Evolutionary conservation across 2,888 invertebrate genomes (phyloP), one percentile per base, ranked within the genome.

Genomic region (Pimpla rufipes): DNA sequence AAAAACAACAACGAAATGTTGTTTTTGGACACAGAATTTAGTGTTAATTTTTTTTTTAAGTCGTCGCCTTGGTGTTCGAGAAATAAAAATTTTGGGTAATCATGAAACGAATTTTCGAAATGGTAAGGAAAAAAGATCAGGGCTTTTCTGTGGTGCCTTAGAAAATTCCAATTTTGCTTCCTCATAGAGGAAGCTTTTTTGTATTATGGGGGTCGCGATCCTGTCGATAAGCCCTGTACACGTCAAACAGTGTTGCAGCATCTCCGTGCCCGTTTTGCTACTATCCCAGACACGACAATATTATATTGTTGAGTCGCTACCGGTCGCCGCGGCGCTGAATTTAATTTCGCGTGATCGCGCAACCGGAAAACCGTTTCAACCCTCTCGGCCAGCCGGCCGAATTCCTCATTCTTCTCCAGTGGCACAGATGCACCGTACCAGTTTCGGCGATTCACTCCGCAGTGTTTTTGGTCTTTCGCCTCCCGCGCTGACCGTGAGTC

Each of bases 281-380:
- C 64, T 23, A 75, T 35, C 29, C 75, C n/a, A 67, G 64, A 70
- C 16, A 75, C 67, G 52, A 78, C 80, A 78, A 76, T 77, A 80
- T 73, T 78, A 37, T 57, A 77, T 79, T 68, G 50, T 62, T 52
- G 59, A 35, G 29, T 42, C 45, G 74, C 13, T 18, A 67, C 29
- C 59, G 11, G 42, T 18, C 29, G 45, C 29, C 62, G 59, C n/a
- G n/a, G 75, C 66, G 64, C 76, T 70, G 79, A 82, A 83, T 84
- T 84, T 82, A 85, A 85, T 84, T 85, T 82, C 40, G 78, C 66
- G 45, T 73, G 80, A 71, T 75, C 81, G 78, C 57, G 68, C 79
- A 79, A 55, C 79, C 62, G 80, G 67, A 77, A 80, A 83, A 83
- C 71, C 73, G 57, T 81, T 80, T 80, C 74, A 80, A 40, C 80